Conservation (phyloP, 2,888 invertebrate genomes). For the Tachina fera region DNA sequence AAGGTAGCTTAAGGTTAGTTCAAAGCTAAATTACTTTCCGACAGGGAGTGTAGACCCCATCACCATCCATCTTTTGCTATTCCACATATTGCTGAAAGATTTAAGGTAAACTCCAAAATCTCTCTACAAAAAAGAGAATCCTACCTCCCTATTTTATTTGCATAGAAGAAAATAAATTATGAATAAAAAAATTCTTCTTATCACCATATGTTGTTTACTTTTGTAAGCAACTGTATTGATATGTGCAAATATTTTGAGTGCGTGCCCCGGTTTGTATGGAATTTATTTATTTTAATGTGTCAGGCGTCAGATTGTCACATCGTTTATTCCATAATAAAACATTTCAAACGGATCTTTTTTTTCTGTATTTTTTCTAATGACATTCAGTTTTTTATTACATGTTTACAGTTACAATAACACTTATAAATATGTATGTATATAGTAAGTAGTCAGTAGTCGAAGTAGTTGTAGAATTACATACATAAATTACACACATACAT, state of each 20-base stretch:
- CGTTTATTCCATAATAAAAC: constrained; percentile 28
- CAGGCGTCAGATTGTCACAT: constrained; percentile 30
- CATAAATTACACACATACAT: not conserved
- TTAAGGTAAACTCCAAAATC: too few relatives aligned
- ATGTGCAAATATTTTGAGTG: not conserved
- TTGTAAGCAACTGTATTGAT: constrained; percentile 2
- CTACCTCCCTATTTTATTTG: too few relatives aligned
- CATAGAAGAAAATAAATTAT: too few relatives aligned
- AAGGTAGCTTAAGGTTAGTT: too few relatives aligned
- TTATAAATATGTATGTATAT: constrained; percentile 15
- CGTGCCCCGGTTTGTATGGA: constrained; percentile 10
- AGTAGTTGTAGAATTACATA: constrained; percentile 32
- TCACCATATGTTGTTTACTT: not conserved
- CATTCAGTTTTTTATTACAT: constrained; percentile 73
- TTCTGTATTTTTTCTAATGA: constrained; percentile 67
- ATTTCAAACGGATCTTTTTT: constrained; percentile 32
- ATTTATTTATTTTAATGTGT: constrained; percentile 28
- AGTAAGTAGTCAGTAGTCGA: constrained; percentile 6
- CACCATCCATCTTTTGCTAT: too few relatives aligned
- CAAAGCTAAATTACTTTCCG: too few relatives aligned
- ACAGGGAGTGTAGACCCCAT: too few relatives aligned
- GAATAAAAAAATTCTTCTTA: not conserved
- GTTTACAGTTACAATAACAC: constrained; percentile 72
- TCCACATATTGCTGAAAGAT: too few relatives aligned
- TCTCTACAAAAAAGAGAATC: too few relatives aligned